phyloP scores from a whole-genome alignment of 2,888 invertebrate genomes.

The Sphaerophoria taeniata region DNA sequence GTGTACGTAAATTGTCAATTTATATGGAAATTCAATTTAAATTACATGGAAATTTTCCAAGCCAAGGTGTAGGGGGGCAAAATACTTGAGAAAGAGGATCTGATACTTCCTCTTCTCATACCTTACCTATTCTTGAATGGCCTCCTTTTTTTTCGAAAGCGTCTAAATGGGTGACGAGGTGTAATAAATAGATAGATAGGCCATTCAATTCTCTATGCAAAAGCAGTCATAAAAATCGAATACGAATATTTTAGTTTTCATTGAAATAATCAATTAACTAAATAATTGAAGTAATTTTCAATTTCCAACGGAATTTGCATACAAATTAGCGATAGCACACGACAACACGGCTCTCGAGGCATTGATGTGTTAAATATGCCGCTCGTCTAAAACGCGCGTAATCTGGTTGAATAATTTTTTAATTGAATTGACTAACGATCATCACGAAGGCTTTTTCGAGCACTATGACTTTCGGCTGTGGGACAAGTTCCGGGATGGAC shows the following conservation, averaged over 20 bases:
- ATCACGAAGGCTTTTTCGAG: slow-evolving; percentile 27
- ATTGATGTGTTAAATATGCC: slow-evolving; percentile 72
- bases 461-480: background rate
- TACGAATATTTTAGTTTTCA: slow-evolving; percentile 36
- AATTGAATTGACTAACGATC: slow-evolving; percentile 63
- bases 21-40: slow-evolving; percentile 72
- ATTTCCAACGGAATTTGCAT: slow-evolving; percentile 66
- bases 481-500: background rate
- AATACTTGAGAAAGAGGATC: too few relatives aligned
- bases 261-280: slow-evolving; percentile 72
- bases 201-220: background rate
- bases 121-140: slow-evolving; percentile 7
- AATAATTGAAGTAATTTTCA: slow-evolving; percentile 74
- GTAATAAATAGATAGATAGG: background rate
- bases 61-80: background rate
- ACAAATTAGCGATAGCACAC: slow-evolving; percentile 51
- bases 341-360: background rate
- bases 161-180: background rate
- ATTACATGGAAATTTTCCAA: slow-evolving; percentile 59
- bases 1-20: slow-evolving; percentile 67
- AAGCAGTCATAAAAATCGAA: slow-evolving; percentile 47
- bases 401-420: slow-evolving; percentile 61
- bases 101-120: background rate
- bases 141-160: background rate
- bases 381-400: slow-evolving; percentile 51